Base-by-base conservation (phyloP, 2,888 invertebrate genomes). In the Endotricha flammealis region DNA sequence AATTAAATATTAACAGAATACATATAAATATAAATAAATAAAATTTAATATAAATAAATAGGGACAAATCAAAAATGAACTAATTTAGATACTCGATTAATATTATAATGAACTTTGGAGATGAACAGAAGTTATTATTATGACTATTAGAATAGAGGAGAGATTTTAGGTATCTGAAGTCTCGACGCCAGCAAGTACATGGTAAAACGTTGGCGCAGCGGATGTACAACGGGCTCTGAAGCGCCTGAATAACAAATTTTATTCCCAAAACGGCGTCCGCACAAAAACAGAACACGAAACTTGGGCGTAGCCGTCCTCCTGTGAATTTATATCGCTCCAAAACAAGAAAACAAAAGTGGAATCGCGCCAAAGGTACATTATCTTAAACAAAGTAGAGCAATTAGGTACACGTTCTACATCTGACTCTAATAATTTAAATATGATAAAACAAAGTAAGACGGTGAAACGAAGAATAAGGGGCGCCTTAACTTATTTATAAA, bases 391-490 rank as follows among this genome's bases (percentile, higher is more conserved):
- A 86, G 86, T 85, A 85, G 79, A 73, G 85, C 86, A 86, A 85
- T 86, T 86, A 85, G 77, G 83, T 85, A 85, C 86, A 86, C 85
- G 85, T 86, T 86, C 83, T 79, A 85, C 85, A 85, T 85, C 83
- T 85, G 79, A 85, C 85, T 86, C 75, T 79, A 82, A 85, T 85
- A 85, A 85, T 85, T 86, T 86, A 85, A 86, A 86, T 86, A 85
- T 86, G 85, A 86, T 86, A 86, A 83, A 86, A 86, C 85, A 83
- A 81, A 81, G 79, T 78, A 66, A 73, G 76, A 75, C 66, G 75
- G 60, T 43, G 67, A 72, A 66, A 64, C 71, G 73, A 75, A 77
- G 80, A 82, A 81, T 77, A 71, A 75, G 80, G 81, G 71, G 70
- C 60, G 61, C 56, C 69, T 72, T 85, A 83, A 85, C 81, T 86